These are phyloP conservation scores for Pluvianellus socialis DNA, from an alignment of 2,113 vertebrate genomes.

Conservation along the genomic window DNA sequence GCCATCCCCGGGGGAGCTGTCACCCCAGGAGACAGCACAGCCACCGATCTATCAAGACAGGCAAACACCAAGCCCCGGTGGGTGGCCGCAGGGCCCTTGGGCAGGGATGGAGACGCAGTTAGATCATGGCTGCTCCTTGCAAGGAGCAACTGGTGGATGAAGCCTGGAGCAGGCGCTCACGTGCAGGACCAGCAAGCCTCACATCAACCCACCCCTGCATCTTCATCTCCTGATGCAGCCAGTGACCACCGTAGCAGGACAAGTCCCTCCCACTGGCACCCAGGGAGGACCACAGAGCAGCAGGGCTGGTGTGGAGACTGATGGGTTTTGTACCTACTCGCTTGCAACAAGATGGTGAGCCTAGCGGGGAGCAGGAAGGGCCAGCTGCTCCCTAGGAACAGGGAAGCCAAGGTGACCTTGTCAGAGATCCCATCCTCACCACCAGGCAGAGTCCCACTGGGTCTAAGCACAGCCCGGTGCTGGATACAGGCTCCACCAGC, in stretches of 20 bases:
- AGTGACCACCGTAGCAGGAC: neutral
- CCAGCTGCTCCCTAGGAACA: neutral
- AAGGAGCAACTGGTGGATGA: neutral
- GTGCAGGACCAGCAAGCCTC: neutral
- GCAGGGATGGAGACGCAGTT: neutral
- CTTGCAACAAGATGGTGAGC: neutral
- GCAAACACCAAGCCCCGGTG: neutral
- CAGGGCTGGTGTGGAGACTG: fast-evolving
- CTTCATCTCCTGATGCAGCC: neutral
- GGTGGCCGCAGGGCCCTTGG: neutral
- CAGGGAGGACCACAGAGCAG: neutral
- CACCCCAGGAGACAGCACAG: neutral
- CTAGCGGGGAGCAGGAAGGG: neutral
- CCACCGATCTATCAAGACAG: neutral
- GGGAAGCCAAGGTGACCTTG: neutral
- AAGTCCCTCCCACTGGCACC: neutral
- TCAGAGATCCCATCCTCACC: neutral
- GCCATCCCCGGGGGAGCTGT: neutral
- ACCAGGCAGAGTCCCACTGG: too few species aligned
- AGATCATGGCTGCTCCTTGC: neutral
- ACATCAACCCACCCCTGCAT: neutral
- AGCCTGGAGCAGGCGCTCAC: neutral
- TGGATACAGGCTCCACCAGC: neutral
- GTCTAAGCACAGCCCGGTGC: neutral
- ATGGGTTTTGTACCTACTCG: neutral